Percentiles rank a stretch among this genome's conserved stretches.
Conservation (phyloP, 2,113 vertebrate species). For the Callaeas wilsoni region DNA sequence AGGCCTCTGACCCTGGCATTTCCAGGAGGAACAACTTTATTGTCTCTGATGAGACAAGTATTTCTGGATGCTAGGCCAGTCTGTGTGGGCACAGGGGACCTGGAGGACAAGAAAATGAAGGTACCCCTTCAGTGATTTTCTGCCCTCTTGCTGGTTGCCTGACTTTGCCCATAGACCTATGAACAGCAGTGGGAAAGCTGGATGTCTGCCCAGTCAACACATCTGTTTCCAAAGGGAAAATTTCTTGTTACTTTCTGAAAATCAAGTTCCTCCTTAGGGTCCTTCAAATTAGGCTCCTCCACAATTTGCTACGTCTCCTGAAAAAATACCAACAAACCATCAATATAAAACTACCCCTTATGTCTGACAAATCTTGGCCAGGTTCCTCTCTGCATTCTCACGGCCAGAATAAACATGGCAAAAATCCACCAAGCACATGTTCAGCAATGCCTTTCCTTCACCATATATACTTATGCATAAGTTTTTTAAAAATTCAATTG, state of each 20-base stretch:
- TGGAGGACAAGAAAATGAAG: not conserved
- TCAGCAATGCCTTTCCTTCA: not conserved
- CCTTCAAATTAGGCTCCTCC: not conserved
- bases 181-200: not conserved
- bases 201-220: not conserved
- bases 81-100: not conserved
- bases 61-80: not conserved
- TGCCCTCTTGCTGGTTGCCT: not conserved
- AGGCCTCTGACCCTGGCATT: not conserved
- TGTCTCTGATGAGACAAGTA: not conserved
- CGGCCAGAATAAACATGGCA: not conserved
- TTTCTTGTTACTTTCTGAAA: not conserved
- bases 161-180: not conserved
- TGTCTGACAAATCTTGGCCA: not conserved
- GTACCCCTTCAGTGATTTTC: not conserved
- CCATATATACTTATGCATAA: accelerated
- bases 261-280: not conserved
- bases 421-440: not conserved
- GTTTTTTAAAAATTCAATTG: no score
- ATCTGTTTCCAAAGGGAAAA: not conserved
- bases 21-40: not conserved
- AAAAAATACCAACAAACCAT: not conserved
- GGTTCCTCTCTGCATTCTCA: not conserved
- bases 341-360: not conserved
- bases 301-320: not conserved